A percentile compares a stretch with the other conserved stretches of the same genome.
phyloP scores from a whole-genome alignment of 2,888 invertebrate species.

The Netelia melanura region DNA sequence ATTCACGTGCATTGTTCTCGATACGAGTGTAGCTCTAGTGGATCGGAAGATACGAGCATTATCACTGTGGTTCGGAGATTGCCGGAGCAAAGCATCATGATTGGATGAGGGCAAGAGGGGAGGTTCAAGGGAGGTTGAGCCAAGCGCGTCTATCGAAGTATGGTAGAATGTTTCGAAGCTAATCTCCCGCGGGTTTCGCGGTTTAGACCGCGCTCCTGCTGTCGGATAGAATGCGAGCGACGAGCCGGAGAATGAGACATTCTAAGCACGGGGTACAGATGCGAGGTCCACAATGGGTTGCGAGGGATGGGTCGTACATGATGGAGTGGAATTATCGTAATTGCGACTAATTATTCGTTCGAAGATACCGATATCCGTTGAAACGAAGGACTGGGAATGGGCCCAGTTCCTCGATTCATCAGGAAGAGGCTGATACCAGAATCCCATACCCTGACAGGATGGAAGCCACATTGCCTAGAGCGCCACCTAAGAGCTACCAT shows the following conservation, averaged over 20 bases:
- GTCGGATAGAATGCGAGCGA: slow-evolving; percentile 64
- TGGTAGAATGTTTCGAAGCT: slow-evolving; percentile 58
- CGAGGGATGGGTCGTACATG: slow-evolving; percentile 17
- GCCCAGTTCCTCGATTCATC: background rate
- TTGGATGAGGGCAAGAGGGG: background rate
- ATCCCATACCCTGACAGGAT: slow-evolving; percentile 22
- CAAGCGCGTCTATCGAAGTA: slow-evolving; percentile 51
- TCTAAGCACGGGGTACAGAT: slow-evolving; percentile 45
- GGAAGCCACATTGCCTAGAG: background rate
- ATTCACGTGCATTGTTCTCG: background rate
- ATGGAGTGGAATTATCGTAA: slow-evolving; percentile 68
- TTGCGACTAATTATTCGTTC: slow-evolving; percentile 68
- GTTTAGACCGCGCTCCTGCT: slow-evolving; percentile 21
- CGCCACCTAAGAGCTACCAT: no score
- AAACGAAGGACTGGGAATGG: background rate
- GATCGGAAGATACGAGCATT: background rate
- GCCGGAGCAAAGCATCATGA: background rate
- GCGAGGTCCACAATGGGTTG: background rate
- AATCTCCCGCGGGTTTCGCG: slow-evolving; percentile 32
- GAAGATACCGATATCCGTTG: slow-evolving; percentile 15
- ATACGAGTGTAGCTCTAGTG: background rate
- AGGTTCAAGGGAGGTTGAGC: slow-evolving; percentile 8
- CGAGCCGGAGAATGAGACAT: slow-evolving; percentile 67
- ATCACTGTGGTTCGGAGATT: background rate
- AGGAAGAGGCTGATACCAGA: background rate